Base-by-base conservation (phyloP, 1,140 invertebrate genomes). In the Aphelinus atriplicis region DNA sequence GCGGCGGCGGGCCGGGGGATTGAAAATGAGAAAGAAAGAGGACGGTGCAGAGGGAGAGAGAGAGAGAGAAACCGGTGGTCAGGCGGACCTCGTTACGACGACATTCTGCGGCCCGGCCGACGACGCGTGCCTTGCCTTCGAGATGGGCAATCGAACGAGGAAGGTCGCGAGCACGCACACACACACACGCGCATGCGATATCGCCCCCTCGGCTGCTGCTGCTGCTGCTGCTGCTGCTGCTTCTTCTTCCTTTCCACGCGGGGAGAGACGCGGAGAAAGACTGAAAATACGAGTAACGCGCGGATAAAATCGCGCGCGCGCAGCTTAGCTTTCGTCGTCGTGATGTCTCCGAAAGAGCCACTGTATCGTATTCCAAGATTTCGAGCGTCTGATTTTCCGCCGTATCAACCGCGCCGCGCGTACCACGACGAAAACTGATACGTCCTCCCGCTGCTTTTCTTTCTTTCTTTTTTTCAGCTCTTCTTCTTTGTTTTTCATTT, bases 61-160 rank as follows among this genome's bases (percentile, higher is more conserved):
- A 56, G 43, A 57, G 61, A 76, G 79, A 68, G 78, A 76, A 79
- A 71, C 80, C 76, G 73, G 71, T 71, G 81, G 75, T 10, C 48
- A 64, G 67, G 80, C 78, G 81, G 80, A 81, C 83, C 84, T 88
- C 84, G 85, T 88, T 87, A 87, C 85, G 85, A 84, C 83, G 86
- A 82, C 86, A 87, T 88, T 87, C 86, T 87, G 80, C 80, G 76
- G 79, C 73, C 81, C 77, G 78, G 68, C 77, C 78, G 83, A 65
- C 60, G 84, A 88, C 86, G 86, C 86, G 86, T 88, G 86, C 85
- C 85, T 85, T 87, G 86, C 86, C 84, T 88, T 84, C 84, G 78
- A 84, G 85, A 88, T 88, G 82, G 83, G 78, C 78, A 76, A 82
- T 82, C 82, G 81, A 83, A 81, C 65, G 65, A 68, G 65, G 72